These are phyloP conservation scores for Amazona guildingii DNA, from an alignment of 2,113 vertebrate genomes.

Conservation along the genomic window DNA sequence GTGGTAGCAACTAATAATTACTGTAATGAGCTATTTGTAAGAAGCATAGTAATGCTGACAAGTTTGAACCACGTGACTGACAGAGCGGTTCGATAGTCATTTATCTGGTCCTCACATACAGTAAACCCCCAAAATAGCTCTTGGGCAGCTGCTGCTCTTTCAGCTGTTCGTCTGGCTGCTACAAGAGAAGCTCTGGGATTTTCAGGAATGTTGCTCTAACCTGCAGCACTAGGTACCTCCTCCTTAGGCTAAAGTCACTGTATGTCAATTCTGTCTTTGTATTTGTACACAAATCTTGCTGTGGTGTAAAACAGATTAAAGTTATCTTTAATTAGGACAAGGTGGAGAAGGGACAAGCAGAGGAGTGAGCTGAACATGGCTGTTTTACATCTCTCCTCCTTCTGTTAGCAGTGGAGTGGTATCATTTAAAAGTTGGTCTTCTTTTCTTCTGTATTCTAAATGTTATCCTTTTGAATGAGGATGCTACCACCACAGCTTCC, in stretches of 20 bases:
- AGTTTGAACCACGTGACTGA: constrained; percentile 3
- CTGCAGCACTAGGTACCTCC: neutral
- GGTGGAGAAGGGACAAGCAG: neutral
- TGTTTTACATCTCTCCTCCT: neutral
- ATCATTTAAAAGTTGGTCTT: neutral
- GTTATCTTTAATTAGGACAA: neutral
- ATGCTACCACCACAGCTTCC: neutral
- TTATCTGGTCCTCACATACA: neutral
- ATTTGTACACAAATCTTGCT: neutral
- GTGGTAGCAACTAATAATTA: constrained; percentile 49
- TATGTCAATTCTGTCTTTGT: neutral
- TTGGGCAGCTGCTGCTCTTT: neutral
- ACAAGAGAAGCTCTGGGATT: neutral
- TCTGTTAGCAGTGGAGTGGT: neutral
- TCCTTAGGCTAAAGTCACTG: neutral
- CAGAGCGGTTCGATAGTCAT: neutral
- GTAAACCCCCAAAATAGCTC: neutral
- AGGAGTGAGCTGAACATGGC: neutral
- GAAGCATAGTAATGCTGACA: neutral
- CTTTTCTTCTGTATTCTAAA: neutral
- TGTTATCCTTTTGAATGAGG: neutral
- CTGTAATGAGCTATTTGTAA: constrained; percentile 55
- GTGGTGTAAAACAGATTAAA: neutral
- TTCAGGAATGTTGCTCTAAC: neutral
- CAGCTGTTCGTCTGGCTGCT: neutral